Evolutionary conservation across 2,797 vertebrate species (phyloP).

Genomic region (Rhabdomys pumilio): DNA sequence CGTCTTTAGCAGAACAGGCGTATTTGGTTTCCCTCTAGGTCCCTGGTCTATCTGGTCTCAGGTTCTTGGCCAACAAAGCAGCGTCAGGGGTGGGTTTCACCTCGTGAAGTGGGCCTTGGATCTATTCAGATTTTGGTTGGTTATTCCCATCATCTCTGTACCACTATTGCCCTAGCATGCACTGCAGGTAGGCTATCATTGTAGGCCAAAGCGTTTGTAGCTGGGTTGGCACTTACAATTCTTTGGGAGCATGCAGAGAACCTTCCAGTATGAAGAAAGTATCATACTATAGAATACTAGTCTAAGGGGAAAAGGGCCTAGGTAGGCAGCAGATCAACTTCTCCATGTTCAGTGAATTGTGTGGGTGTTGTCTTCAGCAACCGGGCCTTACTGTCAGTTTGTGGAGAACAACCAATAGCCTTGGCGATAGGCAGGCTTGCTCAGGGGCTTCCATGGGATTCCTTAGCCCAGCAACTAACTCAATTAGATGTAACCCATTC

Average conservation of each 20-base stretch:
- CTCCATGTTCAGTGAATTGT: no score
- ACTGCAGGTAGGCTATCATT: no score
- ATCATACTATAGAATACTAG: background rate
- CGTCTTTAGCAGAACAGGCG: background rate
- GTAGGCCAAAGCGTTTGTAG: background rate
- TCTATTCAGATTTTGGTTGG: background rate
- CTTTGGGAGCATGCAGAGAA: background rate
- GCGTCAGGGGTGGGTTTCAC: background rate
- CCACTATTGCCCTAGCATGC: background rate
- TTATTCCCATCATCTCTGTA: background rate
- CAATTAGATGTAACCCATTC: background rate
- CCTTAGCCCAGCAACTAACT: background rate
- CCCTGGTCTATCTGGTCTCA: background rate
- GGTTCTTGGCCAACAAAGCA: background rate
- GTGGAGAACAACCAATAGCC: background rate
- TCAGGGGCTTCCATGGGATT: background rate
- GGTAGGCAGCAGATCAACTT: background rate
- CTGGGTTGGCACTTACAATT: background rate
- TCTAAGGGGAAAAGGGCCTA: no score
- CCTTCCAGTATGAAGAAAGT: background rate
- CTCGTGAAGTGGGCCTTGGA: background rate
- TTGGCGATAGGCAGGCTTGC: background rate
- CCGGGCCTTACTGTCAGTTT: background rate
- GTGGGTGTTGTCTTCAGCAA: background rate
- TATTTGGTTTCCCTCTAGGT: background rate